Evolutionary conservation across 2,888 invertebrate genomes (phyloP).

Genomic region (Cryptops parisi): DNA sequence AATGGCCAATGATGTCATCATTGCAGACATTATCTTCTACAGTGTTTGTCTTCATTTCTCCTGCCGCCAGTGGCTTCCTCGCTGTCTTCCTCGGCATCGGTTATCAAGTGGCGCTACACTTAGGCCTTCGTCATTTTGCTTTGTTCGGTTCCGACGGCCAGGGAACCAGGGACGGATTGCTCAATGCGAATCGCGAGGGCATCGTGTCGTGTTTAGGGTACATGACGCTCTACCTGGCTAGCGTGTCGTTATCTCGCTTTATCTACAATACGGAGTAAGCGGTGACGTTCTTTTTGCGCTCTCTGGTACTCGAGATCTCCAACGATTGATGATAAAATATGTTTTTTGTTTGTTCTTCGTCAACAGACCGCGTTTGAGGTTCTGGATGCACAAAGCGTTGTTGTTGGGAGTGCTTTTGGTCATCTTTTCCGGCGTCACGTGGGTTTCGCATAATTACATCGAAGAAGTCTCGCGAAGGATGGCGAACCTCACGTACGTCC

Average conservation of each 20-base stretch:
- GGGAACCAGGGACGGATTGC: conserved; percentile 40
- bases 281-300: background rate
- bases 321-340: background rate
- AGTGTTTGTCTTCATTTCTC: conserved; percentile 41
- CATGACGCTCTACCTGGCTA: conserved; percentile 62
- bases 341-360: conserved; percentile 12
- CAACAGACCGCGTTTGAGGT: conserved; percentile 20
- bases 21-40: conserved; percentile 45
- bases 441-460: conserved; percentile 22
- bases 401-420: conserved; percentile 1
- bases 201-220: conserved; percentile 73
- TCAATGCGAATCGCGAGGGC: conserved; percentile 84
- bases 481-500: conserved; percentile 65
- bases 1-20: background rate
- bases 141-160: conserved; percentile 36
- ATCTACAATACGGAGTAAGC: conserved; percentile 32
- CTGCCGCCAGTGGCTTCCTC: conserved; percentile 39
- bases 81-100: conserved; percentile 42
- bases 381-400: conserved; percentile 13
- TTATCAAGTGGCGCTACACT: conserved; percentile 50
- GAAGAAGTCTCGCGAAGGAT: conserved; percentile 52
- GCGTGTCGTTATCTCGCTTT: conserved; percentile 46
- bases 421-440: conserved; percentile 20
- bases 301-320: background rate
- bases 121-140: conserved; percentile 54